Percentiles rank a stretch among this genome's conserved stretches.
These are phyloP conservation scores for Cerastis leucographa DNA, from an alignment of 2,888 invertebrate species.

Conservation along the genomic window DNA sequence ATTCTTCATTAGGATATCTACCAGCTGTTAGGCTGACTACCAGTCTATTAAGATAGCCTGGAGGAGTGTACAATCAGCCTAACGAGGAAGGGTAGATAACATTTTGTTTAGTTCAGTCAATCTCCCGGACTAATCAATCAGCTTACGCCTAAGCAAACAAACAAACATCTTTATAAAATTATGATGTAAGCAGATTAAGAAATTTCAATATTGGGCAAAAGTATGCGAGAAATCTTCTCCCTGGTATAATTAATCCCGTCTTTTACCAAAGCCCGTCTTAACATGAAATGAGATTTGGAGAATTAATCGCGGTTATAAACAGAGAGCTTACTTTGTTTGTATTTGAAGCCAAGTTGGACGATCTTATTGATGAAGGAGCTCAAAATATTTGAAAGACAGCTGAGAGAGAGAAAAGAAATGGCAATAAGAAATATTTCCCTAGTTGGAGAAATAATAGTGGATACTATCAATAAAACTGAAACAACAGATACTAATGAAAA, in stretches of 20 bases:
- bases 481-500: not conserved
- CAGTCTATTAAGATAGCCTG: constrained; percentile 40
- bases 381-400: not conserved
- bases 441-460: constrained; percentile 1
- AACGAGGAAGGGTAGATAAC: constrained; percentile 29
- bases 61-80: constrained; percentile 23
- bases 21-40: constrained; percentile 46
- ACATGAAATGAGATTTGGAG: constrained; percentile 29
- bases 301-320: constrained; percentile 18
- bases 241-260: constrained; percentile 37
- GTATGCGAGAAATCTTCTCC: constrained; percentile 7
- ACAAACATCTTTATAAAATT: not conserved
- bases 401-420: not conserved
- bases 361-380: not conserved
- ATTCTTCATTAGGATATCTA: constrained; percentile 69
- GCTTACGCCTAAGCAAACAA: not conserved
- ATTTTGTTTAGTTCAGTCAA: not conserved
- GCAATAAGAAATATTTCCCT: not conserved
- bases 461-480: constrained; percentile 8
- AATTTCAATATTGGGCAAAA: constrained; percentile 18
- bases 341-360: not conserved
- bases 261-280: constrained; percentile 19
- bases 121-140: constrained; percentile 34
- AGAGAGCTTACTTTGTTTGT: not conserved
- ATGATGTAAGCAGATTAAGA: constrained; percentile 12